These are phyloP conservation scores for Proterorhinus semilunaris DNA, from an alignment of 2,113 vertebrate species.

Conservation along the genomic window DNA sequence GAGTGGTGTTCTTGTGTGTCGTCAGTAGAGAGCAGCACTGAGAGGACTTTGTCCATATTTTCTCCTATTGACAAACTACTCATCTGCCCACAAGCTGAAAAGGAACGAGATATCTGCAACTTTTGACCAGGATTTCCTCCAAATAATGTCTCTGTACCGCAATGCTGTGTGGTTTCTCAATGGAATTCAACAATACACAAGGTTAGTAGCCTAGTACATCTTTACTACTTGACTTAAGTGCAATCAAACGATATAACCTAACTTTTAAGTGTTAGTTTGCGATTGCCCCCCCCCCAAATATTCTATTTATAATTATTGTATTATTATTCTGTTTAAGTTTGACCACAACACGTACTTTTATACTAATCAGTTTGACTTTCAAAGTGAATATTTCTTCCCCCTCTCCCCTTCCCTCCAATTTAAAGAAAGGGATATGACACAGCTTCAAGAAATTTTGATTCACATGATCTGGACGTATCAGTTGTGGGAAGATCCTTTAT, in stretches of 20 bases:
- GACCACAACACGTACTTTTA: too few relatives aligned
- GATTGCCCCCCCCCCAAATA: too few relatives aligned
- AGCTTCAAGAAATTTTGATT: constrained; percentile 62
- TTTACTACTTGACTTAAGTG: background rate
- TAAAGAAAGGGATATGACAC: constrained; percentile 68
- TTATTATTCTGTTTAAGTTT: too few relatives aligned
- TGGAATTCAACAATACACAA: constrained; percentile 74
- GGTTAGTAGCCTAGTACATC: constrained; percentile 53
- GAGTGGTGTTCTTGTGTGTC: constrained; percentile 7
- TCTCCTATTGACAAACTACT: constrained; percentile 26
- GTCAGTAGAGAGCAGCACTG: constrained; percentile 49
- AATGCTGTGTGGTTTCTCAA: constrained; percentile 76
- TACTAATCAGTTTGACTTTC: background rate
- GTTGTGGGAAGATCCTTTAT: constrained; percentile 74
- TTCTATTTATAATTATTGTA: too few relatives aligned
- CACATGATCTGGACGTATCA: constrained; percentile 65
- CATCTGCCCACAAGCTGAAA: constrained; percentile 26
- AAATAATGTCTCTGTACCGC: constrained; percentile 68
- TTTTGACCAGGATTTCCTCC: constrained; percentile 11
- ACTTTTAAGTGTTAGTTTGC: too few relatives aligned
- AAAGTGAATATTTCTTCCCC: background rate
- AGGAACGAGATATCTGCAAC: background rate
- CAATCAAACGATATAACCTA: background rate
- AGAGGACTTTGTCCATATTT: background rate
- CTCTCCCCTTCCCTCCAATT: background rate